Evolutionary conservation across 2,888 invertebrate genomes (phyloP), one percentile per base, ranked within the genome.

Genomic region (Mactromeris polynyma): DNA sequence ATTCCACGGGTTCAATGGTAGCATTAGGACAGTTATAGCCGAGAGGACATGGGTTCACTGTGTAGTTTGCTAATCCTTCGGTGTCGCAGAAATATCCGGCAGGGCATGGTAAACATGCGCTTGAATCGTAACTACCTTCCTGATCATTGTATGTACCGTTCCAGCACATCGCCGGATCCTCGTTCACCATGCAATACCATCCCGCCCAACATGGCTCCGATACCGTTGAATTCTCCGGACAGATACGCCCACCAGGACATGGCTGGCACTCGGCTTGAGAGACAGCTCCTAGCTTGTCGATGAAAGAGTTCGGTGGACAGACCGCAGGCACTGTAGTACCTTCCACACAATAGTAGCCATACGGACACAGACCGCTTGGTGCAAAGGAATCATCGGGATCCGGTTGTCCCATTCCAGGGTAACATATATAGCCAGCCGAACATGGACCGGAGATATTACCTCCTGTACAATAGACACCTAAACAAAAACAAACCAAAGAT

Each of bases 391-490:
- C 79, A 83, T 93, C 91, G 7, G 96, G 96, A 79, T 93, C 93
- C 7, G 96, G 94, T 11, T 92, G 91, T 54, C 93, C 93, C 87
- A 94, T 95, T 11, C 95, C 95, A 11, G 88, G 89, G 33, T 90
- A 91, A 82, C 96, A 96, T 84, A 94, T 93, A 89, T 93, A 95
- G 9, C 96, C 96, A 42, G 96, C 95, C 19, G 94, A 92, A 92
- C 96, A 96, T 80, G 94, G 93, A 4, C 95, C 96, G 2, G 96
- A 93, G 9, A 94, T 93, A 17, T 89, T 83, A 19, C 96, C 96
- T 86, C 95, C 95, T 6, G 93, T 90, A 91, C 96, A 96, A 93
- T 96, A 96, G 51, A 94, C 94, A n/a, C 96, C 96, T 96, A 93
- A 3, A 90, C 88, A 86, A 17, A 26, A 26, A 36, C 1, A 77